phyloP scores from a whole-genome alignment of 2,888 invertebrate genomes.

The Tetheella fluctuosa region DNA sequence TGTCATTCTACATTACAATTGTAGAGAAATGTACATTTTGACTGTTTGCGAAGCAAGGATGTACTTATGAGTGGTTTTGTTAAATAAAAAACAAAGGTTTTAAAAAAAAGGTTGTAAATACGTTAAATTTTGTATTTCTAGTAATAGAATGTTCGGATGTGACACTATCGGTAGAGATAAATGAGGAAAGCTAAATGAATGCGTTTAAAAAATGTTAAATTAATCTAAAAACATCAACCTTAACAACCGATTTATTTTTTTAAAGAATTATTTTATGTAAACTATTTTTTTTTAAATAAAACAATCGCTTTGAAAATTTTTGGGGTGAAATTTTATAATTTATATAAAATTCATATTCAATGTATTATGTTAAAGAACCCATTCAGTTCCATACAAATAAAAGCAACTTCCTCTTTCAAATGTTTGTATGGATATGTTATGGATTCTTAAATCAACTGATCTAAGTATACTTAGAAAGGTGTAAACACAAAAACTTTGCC shows the following conservation, averaged over 20 bases:
- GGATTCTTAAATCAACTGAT: conserved; percentile 12
- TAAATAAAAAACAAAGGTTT: conserved; percentile 62
- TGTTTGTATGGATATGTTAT: conserved; percentile 28
- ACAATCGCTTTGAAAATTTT: conserved; percentile 32
- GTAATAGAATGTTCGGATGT: conserved; percentile 79
- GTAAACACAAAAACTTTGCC: conserved; percentile 58
- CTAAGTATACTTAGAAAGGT: conserved; percentile 10
- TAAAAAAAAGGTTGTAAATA: conserved; percentile 82
- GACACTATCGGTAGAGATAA: conserved; percentile 71
- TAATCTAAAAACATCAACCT: conserved; percentile 57
- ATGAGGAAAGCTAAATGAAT: conserved; percentile 57
- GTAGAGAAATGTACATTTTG: conserved; percentile 78
- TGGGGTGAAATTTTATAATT: conserved; percentile 15
- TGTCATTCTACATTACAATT: conserved; percentile 54
- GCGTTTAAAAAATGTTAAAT: conserved; percentile 57
- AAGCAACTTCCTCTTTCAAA: conserved; percentile 27
- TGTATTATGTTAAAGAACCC: conserved; percentile 59
- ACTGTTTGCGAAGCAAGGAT: conserved; percentile 75
- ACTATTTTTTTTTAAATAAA: conserved; percentile 43
- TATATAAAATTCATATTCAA: conserved; percentile 24
- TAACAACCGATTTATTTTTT: conserved; percentile 58
- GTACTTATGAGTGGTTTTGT: conserved; percentile 79
- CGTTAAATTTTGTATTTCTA: conserved; percentile 85
- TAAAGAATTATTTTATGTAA: conserved; percentile 34
- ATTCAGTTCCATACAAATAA: conserved; percentile 71